Base-by-base conservation (phyloP, 2,797 vertebrate species). In the Syngnathus rostellatus region DNA sequence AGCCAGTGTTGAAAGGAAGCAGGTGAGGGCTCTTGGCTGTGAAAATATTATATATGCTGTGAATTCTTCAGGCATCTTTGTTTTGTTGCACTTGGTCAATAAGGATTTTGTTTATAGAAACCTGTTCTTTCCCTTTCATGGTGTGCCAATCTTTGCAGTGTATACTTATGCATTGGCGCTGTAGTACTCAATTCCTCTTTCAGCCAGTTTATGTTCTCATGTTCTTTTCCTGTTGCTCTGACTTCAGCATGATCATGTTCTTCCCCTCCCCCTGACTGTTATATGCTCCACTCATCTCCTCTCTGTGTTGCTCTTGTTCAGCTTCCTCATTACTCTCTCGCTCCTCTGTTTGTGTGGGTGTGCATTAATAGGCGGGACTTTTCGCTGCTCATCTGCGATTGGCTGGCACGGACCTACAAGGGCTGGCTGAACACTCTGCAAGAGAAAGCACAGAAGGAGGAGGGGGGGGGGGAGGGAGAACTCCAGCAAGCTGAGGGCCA, bases 331-430 rank as follows among this genome's bases (percentile, higher is more conserved):
- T 81, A 81, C 71, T 84, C 77, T 73, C 74, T 55, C 76, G 77
- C 70, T 75, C 81, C 71, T 87, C 80, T 88, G 83, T 87, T 83
- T 86, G 84, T 88, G 89, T 90, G 90, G 88, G 92, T 82, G 90
- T 90, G 82, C 83, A 74, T 81, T 68, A 72, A 85, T 82, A 85
- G 87, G 90, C 81, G 87, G 89, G 89, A 86, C 86, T 85, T 88
- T 77, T 75, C 68, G n/a, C 67, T 43, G 54, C 60, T 38, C 14
- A 61, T 59, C 61, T 79, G 68, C n/a, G 73, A 91, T 92, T 92
- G 91, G 92, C 82, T 81, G 86, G 73, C 74, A n/a, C 39, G 65
- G 66, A 72, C 78, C 76, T 69, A 62, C 67, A 16, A 80, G 87
- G 88, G 89, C 87, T 77, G 88, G 89, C 77, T 77, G 65, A 65